A percentile compares a stretch with the other conserved stretches of the same genome.
Conservation (phyloP, 2,797 vertebrate species). For the Eospalax fontanierii region DNA sequence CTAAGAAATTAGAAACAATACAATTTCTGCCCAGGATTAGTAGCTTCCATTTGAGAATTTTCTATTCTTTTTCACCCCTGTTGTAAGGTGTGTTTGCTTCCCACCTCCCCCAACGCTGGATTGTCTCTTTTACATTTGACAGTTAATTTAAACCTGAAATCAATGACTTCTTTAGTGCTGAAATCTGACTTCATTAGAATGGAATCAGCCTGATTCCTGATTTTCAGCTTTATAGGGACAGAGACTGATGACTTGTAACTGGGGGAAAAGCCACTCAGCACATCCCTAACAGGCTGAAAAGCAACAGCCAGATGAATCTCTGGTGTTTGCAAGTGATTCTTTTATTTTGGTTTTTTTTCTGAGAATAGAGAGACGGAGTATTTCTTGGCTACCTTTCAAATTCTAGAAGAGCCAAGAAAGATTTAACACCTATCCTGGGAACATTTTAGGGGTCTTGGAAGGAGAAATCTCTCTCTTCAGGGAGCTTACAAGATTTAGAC, state of each 20-base stretch:
- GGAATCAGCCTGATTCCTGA: background rate
- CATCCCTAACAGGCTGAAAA: conserved; percentile 27
- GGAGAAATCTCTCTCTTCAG: conserved; percentile 25
- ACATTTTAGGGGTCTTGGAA: background rate
- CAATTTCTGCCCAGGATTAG: conserved; percentile 53
- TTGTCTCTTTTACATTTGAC: conserved; percentile 75
- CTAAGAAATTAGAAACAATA: conserved; percentile 73
- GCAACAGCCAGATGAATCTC: conserved; percentile 39
- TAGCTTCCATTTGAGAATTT: conserved; percentile 75
- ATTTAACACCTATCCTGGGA: background rate
- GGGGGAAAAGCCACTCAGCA: conserved; percentile 45
- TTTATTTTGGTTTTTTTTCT: background rate
- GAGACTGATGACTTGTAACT: conserved; percentile 55
- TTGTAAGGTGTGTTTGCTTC: conserved; percentile 80
- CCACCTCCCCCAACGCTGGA: conserved; percentile 65
- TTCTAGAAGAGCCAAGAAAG: conserved; percentile 39
- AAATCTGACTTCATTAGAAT: conserved; percentile 81
- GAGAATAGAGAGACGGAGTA: background rate
- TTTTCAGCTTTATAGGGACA: conserved; percentile 64
- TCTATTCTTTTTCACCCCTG: conserved; percentile 65
- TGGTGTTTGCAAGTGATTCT: background rate
- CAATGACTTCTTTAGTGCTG: conserved; percentile 76
- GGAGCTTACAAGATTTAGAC: conserved; percentile 12
- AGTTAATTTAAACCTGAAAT: conserved; percentile 83
- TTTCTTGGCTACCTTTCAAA: conserved; percentile 41